Evolutionary conservation across 2,113 vertebrate genomes (phyloP), one percentile per base, ranked within the genome.

Genomic region (Platichthys flesus): DNA sequence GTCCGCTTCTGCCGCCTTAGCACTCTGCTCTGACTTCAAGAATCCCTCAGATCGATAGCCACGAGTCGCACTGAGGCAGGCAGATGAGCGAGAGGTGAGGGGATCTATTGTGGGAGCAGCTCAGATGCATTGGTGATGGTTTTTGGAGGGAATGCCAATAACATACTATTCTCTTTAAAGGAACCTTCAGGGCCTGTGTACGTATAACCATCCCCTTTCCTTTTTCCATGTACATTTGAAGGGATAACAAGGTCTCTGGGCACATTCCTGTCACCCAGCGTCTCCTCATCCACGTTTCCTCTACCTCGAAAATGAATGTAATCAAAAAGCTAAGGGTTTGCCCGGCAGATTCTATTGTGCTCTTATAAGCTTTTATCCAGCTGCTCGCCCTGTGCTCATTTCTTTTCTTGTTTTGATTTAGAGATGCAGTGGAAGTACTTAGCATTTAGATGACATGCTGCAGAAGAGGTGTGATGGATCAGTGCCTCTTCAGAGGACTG

Each of bases 371-470:
- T 78, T 81, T 90, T 81, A 86, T 89, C 76, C 78, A 77, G 68
- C 56, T 9, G 26, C 74, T 83, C 42, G 12, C 79, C 78, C 70
- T 4, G 26, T 52, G 75, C 83, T 90, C 79, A 82, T 90, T 89
- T 87, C 80, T 85, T 77, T 87, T 92, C 86, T 90, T 89, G 88
- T 91, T 94, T 94, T 92, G 87, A 90, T 94, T 94, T 93, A 93
- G 93, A 92, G 88, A 93, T 91, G 90, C 88, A 71, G 87, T 91
- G 81, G 84, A 91, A 91, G 93, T 93, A 91, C 90, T 95, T 94
- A 94, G 94, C 92, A 95, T 95, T 94, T 94, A 94, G 94, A 94
- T 94, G 93, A 94, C 93, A 94, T 93, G 89, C 91, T 92, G 88
- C 82, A 62, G 79, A 81, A 91, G 90, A 91, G 89, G 81, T 88